Percentiles rank a stretch among this genome's conserved stretches.
Conservation (phyloP, 2,797 vertebrate genomes). For the Rachycentron canadum region DNA sequence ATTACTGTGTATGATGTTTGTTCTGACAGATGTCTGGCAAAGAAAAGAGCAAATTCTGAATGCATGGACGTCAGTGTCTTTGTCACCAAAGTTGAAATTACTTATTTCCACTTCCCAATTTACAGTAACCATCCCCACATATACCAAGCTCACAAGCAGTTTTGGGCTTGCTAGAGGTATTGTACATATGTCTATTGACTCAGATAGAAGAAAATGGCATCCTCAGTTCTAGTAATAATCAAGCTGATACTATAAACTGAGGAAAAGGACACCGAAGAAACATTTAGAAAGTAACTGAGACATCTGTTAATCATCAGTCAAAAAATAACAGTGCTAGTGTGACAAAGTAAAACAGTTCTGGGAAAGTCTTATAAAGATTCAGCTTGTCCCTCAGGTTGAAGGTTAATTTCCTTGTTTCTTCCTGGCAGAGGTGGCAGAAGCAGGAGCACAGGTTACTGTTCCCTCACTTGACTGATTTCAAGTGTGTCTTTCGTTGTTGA, state of each 20-base stretch:
- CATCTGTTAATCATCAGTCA: not conserved
- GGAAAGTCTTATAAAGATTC: not conserved
- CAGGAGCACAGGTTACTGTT: not conserved
- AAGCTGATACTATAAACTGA: not conserved
- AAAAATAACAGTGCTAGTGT: no score
- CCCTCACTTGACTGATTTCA: not conserved
- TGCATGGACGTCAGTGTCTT: not conserved
- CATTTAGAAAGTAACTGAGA: not conserved
- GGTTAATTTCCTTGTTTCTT: not conserved
- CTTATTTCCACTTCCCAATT: not conserved
- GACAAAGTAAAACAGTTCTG: not conserved
- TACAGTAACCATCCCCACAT: not conserved
- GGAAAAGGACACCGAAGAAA: not conserved
- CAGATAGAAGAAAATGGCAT: no score
- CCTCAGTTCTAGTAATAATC: not conserved
- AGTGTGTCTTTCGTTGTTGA: conserved; percentile 7
- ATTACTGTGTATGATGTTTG: not conserved
- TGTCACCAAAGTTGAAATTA: not conserved
- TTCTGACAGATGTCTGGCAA: conserved; percentile 20
- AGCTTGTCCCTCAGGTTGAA: not conserved
- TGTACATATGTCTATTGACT: no score
- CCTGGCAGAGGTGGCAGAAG: not conserved
- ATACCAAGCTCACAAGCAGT: not conserved
- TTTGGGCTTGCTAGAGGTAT: not conserved
- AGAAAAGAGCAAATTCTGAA: not conserved